Evolutionary conservation across 2,113 vertebrate genomes (phyloP).

Genomic region (Hyla sarda): DNA sequence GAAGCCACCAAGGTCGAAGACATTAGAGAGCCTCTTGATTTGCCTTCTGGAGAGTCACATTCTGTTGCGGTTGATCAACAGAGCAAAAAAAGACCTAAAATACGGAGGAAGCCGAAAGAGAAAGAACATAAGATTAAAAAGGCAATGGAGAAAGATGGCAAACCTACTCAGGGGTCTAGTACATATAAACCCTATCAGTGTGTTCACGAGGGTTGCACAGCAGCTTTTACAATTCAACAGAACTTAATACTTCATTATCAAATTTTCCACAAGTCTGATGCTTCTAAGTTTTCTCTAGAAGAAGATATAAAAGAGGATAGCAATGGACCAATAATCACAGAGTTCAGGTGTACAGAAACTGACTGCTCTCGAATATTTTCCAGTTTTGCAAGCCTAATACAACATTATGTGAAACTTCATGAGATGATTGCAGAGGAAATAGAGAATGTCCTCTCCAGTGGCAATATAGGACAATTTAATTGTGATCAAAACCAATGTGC

Average conservation of each 20-base stretch:
- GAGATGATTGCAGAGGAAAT: constrained; percentile 86
- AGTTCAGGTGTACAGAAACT: constrained; percentile 91
- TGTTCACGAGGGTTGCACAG: constrained; percentile 92
- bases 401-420: constrained; percentile 93
- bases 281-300: constrained; percentile 83
- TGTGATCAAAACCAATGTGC: constrained; percentile 89
- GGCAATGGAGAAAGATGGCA: constrained; percentile 70
- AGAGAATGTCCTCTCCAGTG: constrained; percentile 75
- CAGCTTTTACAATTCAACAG: constrained; percentile 94
- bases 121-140: constrained; percentile 80
- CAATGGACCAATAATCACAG: constrained; percentile 72
- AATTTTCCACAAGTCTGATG: constrained; percentile 89
- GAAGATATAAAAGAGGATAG: constrained; percentile 78
- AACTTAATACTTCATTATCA: constrained; percentile 97
- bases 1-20: constrained; percentile 62
- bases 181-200: constrained; percentile 91
- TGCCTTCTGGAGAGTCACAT: constrained; percentile 61
- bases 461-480: constrained; percentile 81
- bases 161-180: constrained; percentile 73
- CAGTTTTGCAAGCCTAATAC: constrained; percentile 85
- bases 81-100: constrained; percentile 69
- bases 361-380: constrained; percentile 95
- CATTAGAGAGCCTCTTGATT: constrained; percentile 66
- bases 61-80: constrained; percentile 34
- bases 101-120: constrained; percentile 73